Evolutionary conservation across 2,113 vertebrate species (phyloP), one percentile per base, ranked within the genome.

Genomic region (Sinocyclocheilus rhinocerous): DNA sequence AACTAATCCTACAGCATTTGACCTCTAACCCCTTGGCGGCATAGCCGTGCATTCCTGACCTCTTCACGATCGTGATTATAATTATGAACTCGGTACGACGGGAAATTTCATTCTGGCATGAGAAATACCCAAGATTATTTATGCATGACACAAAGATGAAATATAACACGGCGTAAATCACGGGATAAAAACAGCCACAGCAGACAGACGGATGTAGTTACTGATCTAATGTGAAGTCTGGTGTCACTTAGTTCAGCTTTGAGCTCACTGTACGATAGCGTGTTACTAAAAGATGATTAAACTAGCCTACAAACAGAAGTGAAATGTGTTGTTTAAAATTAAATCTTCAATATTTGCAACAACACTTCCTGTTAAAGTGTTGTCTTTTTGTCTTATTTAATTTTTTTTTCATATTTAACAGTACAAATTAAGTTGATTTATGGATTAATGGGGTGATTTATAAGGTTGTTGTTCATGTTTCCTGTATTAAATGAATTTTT

Each of bases 161-260:
- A 33, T 20, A 26, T 26, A 42, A 80, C 10, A 3, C 76, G 3
- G 13, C 0, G 12, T 78, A 36, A 57, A 78, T 57, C 50, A 0
- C 45, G 2, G 69, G 33, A 39, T 72, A 72, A 72, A 57, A 59
- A 22, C 50, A 20, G 50, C 45, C 16, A 1, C 39, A 24, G 50
- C 75, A 24, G 48, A 76, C 13, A n/a, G 55, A 61, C 57, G 36
- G 57, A 42, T 73, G 70, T 12, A 73, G 69, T 72, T 39, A 72
- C 33, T 39, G 10, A 73, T 42, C 36, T 36, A 20, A 57, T 36
- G 67, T 18, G 1, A 33, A 29, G 65, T 6, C 65, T 69, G 26
- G 2, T 48, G 45, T 48, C 45, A 48, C 4, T 48, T 11, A 48
- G 2, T 48, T 48, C 45, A 48, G 48, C 48, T 15, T 15, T 1